Evolutionary conservation across 2,888 invertebrate genomes (phyloP).

Genomic region (Cetonia aurata): DNA sequence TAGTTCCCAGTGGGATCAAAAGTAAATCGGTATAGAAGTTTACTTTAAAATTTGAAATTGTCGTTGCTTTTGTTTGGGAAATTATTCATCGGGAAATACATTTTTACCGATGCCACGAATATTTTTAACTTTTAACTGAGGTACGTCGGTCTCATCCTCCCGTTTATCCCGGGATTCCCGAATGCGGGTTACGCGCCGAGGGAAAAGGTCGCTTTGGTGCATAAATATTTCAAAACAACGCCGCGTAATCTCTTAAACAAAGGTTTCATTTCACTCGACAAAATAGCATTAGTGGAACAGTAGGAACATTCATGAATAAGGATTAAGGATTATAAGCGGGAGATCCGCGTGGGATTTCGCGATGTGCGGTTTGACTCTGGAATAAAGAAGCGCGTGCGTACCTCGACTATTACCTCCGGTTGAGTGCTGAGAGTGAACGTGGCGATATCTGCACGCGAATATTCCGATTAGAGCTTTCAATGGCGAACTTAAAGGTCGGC

Average conservation of each 20-base stretch:
- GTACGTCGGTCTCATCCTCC: neutral
- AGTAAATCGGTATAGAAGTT: too few species aligned
- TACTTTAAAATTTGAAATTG: too few species aligned
- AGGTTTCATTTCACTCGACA: constrained; percentile 43
- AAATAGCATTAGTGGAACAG: constrained; percentile 39
- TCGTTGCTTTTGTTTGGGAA: too few species aligned
- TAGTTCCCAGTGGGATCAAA: too few species aligned
- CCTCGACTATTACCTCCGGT: neutral
- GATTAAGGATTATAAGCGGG: constrained; percentile 43
- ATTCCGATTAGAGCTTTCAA: too few species aligned
- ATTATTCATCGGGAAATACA: too few species aligned
- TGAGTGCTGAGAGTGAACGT: too few species aligned
- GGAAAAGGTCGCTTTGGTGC: neutral
- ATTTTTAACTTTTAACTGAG: too few species aligned
- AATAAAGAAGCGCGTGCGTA: constrained; percentile 21
- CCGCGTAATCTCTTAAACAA: constrained; percentile 42
- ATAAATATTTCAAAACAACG: constrained; percentile 44
- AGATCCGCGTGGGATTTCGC: constrained; percentile 41
- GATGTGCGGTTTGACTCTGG: neutral
- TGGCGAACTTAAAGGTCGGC: too few species aligned
- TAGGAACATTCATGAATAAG: constrained; percentile 44
- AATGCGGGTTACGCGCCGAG: constrained; percentile 3
- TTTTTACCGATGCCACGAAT: too few species aligned
- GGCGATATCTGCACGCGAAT: too few species aligned
- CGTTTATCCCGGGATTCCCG: neutral